Conservation (phyloP, 2,797 vertebrate species). For the Lepus oiostolus region DNA sequence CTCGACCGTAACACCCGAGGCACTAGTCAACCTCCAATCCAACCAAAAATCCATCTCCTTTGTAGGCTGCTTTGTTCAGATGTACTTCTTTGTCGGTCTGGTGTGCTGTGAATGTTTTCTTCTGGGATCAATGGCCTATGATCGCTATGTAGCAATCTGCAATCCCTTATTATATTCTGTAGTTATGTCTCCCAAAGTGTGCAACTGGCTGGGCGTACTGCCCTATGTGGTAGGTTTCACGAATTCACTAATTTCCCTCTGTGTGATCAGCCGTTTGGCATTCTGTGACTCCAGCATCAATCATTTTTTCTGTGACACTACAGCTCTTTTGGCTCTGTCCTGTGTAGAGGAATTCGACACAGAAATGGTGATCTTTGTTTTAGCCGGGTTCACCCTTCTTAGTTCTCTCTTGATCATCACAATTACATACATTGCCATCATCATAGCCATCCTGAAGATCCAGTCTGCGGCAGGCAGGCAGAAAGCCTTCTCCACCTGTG, state of each 20-base stretch:
- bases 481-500: slow-evolving; percentile 74
- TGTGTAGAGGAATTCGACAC: slow-evolving; percentile 52
- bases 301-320: slow-evolving; percentile 78
- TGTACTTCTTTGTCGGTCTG: slow-evolving; percentile 71
- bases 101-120: slow-evolving; percentile 70
- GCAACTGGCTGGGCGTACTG: not conserved
- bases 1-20: slow-evolving; percentile 68
- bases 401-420: slow-evolving; percentile 54
- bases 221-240: slow-evolving; percentile 49
- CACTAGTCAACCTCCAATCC: slow-evolving; percentile 39
- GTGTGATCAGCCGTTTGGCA: slow-evolving; percentile 45
- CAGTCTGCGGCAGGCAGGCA: slow-evolving; percentile 25
- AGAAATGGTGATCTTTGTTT: slow-evolving; percentile 62
- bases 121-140: slow-evolving; percentile 69
- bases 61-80: slow-evolving; percentile 63
- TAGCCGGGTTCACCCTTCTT: slow-evolving; percentile 44
- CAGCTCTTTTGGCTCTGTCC: slow-evolving; percentile 62
- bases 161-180: slow-evolving; percentile 61
- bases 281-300: slow-evolving; percentile 58
- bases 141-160: slow-evolving; percentile 64
- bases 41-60: slow-evolving; percentile 70
- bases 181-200: slow-evolving; percentile 60
- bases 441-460: slow-evolving; percentile 59
- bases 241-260: slow-evolving; percentile 56
- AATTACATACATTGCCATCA: slow-evolving; percentile 33